Conservation (phyloP, 2,113 vertebrate genomes). For the Zapornia atra region DNA sequence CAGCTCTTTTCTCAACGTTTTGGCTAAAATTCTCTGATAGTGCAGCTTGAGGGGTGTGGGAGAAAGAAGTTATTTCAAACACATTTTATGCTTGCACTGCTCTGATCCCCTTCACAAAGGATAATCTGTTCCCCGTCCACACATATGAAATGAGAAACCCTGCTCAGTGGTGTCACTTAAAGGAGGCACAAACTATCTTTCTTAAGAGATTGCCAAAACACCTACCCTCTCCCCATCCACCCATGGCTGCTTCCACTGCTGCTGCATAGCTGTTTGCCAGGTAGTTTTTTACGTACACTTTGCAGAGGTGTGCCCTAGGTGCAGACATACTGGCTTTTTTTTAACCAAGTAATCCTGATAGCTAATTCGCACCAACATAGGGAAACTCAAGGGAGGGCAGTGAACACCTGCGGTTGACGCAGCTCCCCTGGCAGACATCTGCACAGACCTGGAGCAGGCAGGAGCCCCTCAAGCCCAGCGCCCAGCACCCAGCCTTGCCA, state of each 20-base stretch:
- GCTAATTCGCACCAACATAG: not conserved
- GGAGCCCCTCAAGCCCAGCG: not conserved
- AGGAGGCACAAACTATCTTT: not conserved
- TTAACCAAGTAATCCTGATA: not conserved
- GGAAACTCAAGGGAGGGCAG: rapidly evolving
- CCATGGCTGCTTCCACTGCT: rapidly evolving
- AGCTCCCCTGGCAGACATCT: rapidly evolving
- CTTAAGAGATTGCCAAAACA: not conserved
- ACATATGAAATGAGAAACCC: not conserved
- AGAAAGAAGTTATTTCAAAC: not conserved
- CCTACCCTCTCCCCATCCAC: not conserved
- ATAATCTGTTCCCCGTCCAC: not conserved
- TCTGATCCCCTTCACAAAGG: not conserved
- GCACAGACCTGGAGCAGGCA: not conserved
- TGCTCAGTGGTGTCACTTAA: not conserved
- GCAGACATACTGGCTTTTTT: not conserved
- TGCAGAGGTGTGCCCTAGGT: not conserved
- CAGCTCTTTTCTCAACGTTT: not conserved
- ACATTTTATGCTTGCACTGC: not conserved
- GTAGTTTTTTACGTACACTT: not conserved
- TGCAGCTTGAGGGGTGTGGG: not conserved
- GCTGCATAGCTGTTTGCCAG: not conserved
- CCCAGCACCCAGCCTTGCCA: rapidly evolving
- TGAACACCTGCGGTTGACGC: not conserved
- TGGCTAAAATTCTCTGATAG: not conserved